These are phyloP conservation scores for Acrossocheilus fasciatus DNA, from an alignment of 2,797 vertebrate genomes.

Conservation along the genomic window DNA sequence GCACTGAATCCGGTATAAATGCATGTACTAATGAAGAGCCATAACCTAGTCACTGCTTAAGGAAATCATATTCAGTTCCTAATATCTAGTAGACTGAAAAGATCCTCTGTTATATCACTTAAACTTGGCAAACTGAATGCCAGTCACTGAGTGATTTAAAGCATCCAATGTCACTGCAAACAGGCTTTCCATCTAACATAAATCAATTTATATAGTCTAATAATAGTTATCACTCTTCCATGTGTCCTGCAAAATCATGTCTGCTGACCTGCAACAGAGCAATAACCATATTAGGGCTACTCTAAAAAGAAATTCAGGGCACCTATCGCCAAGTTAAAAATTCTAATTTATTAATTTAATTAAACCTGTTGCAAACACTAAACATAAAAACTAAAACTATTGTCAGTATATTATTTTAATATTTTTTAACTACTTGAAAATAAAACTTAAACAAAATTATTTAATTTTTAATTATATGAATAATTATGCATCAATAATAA, in stretches of 20 bases:
- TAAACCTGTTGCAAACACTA: too few relatives aligned
- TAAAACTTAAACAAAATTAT: too few relatives aligned
- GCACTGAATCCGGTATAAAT: background rate
- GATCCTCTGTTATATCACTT: background rate
- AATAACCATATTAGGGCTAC: too few relatives aligned
- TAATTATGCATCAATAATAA: too few relatives aligned
- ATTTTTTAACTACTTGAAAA: too few relatives aligned
- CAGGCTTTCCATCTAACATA: background rate
- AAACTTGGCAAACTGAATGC: background rate
- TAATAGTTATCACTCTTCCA: background rate
- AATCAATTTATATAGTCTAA: background rate
- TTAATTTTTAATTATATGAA: too few relatives aligned
- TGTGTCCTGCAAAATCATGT: background rate
- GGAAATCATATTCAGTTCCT: background rate
- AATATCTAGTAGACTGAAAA: background rate
- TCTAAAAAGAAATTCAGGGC: too few relatives aligned
- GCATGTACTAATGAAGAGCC: background rate
- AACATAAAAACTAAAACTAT: too few relatives aligned
- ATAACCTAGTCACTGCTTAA: background rate
- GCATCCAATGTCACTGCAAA: background rate
- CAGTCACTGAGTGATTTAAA: background rate
- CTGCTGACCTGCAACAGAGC: too few relatives aligned
- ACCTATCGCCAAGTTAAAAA: too few relatives aligned
- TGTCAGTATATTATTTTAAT: too few relatives aligned
- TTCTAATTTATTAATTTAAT: too few relatives aligned